Conservation (phyloP, 2,113 vertebrate genomes). For the Oxyura jamaicensis region DNA sequence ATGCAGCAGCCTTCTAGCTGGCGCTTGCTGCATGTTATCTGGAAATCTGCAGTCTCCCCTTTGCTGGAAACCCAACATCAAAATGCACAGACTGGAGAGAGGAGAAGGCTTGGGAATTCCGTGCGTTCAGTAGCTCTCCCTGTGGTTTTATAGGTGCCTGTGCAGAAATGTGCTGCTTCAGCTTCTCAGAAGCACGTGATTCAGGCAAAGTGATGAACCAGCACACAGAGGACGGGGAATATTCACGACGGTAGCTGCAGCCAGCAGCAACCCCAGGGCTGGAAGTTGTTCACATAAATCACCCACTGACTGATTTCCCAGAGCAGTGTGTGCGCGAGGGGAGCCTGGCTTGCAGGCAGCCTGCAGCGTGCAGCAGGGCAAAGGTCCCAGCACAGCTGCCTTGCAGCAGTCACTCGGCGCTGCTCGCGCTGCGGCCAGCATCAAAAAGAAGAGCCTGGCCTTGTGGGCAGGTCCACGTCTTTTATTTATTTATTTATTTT, state of each 20-base stretch:
- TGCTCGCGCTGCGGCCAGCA: background rate
- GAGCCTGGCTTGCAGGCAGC: background rate
- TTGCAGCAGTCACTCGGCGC: background rate
- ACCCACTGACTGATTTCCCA: background rate
- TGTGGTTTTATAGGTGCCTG: background rate
- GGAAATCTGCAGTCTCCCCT: background rate
- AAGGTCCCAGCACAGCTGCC: background rate
- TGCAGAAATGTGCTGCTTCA: slow-evolving; percentile 29
- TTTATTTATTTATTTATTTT: no score
- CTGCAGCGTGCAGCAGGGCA: background rate
- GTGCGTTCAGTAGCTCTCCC: background rate
- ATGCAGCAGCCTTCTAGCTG: slow-evolving; percentile 13
- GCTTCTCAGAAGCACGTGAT: background rate
- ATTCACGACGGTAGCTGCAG: background rate
- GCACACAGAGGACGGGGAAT: background rate
- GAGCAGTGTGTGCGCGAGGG: background rate
- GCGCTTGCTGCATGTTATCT: background rate
- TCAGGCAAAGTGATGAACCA: background rate
- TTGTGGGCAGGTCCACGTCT: background rate
- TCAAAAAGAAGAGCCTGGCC: background rate
- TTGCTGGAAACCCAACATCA: background rate
- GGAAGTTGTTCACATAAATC: background rate
- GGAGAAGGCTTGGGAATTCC: background rate
- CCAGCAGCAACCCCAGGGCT: background rate
- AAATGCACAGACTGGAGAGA: background rate